phyloP scores from a whole-genome alignment of 2,888 invertebrate species.

The Drosophila mettleri region DNA sequence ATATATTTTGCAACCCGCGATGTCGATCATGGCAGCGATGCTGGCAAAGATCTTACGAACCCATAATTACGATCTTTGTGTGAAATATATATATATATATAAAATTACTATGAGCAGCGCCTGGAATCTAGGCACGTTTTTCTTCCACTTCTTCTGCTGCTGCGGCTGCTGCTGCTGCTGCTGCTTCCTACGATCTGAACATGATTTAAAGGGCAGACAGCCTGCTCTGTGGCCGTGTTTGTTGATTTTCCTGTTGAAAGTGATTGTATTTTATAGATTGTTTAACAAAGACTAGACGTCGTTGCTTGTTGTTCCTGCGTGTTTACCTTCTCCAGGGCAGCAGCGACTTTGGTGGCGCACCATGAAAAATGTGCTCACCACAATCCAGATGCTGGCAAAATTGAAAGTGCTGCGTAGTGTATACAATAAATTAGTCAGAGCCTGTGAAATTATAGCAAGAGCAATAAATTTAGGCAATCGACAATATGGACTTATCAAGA shows the following conservation, averaged over 20 bases:
- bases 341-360: slow-evolving; percentile 34
- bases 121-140: slow-evolving; percentile 57
- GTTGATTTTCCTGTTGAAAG: slow-evolving; percentile 60
- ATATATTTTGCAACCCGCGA: slow-evolving; percentile 51
- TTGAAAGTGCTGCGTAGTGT: slow-evolving; percentile 26
- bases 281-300: slow-evolving; percentile 36
- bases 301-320: slow-evolving; percentile 34
- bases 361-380: slow-evolving; percentile 12
- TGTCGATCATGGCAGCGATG: slow-evolving; percentile 66
- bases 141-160: not conserved
- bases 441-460: slow-evolving; percentile 1
- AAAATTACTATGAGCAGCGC: slow-evolving; percentile 24
- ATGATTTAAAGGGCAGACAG: slow-evolving; percentile 71
- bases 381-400: slow-evolving; percentile 10
- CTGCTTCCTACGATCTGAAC: slow-evolving; percentile 41
- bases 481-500: slow-evolving; percentile 3
- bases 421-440: slow-evolving; percentile 12
- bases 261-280: slow-evolving; percentile 72
- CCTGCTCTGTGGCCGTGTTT: slow-evolving; percentile 28
- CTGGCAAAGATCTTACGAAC: slow-evolving; percentile 62
- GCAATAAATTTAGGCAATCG: slow-evolving; percentile 3
- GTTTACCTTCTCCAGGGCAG: slow-evolving; percentile 41
- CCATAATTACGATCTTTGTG: slow-evolving; percentile 64
- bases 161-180: not conserved
- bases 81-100: slow-evolving; percentile 28